Conservation (phyloP, 2,797 vertebrate genomes). For the Artibeus lituratus region DNA sequence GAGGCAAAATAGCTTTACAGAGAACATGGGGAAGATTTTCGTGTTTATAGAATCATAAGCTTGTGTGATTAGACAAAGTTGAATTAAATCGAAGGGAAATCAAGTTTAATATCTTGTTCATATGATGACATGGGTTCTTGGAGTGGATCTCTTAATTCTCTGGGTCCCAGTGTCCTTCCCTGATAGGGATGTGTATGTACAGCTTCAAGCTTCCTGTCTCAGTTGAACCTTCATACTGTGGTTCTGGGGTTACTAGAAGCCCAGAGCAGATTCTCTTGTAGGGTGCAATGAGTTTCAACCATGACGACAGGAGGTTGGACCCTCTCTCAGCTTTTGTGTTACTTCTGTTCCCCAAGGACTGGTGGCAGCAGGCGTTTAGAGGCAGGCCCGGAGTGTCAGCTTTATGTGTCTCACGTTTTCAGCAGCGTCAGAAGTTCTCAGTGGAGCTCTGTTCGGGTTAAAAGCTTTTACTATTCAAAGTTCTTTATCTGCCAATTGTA, state of each 20-base stretch:
- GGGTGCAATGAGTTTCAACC: neutral
- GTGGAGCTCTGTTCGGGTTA: neutral
- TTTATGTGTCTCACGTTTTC: neutral
- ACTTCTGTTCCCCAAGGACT: neutral
- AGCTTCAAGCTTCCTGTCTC: neutral
- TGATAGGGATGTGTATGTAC: neutral
- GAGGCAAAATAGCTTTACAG: neutral
- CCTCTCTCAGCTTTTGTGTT: neutral
- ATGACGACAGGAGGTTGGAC: no score
- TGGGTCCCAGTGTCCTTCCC: neutral
- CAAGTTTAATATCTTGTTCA: neutral
- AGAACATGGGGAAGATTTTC: neutral
- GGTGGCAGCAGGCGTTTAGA: neutral
- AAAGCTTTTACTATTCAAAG: constrained; percentile 34
- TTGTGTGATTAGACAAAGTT: neutral
- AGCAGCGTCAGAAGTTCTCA: neutral
- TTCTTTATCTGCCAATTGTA: neutral
- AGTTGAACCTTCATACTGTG: neutral
- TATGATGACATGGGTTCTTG: neutral
- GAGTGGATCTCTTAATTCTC: neutral
- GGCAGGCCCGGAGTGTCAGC: neutral
- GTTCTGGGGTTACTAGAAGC: neutral
- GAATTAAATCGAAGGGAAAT: constrained; percentile 27
- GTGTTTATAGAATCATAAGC: neutral
- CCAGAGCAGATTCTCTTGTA: neutral